These are phyloP conservation scores for Chelonus formosanus DNA, from an alignment of 2,888 invertebrate genomes.

Conservation along the genomic window DNA sequence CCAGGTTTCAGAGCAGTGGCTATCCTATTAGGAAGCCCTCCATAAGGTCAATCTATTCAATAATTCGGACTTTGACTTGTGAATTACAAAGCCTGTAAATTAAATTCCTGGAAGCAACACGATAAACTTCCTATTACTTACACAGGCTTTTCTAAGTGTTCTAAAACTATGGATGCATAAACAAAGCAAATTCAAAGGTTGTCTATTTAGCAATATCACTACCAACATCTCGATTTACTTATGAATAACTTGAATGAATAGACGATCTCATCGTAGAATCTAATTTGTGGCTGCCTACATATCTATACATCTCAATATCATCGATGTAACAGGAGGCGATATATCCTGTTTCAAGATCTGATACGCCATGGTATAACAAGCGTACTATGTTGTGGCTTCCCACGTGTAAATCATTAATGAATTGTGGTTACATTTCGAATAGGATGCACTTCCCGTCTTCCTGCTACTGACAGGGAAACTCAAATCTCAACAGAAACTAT, in stretches of 20 bases:
- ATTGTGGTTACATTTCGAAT: slow-evolving; percentile 29
- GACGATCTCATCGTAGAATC: slow-evolving; percentile 7
- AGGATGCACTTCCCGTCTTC: slow-evolving; percentile 35
- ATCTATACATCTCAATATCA: slow-evolving; percentile 13
- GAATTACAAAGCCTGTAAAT: slow-evolving; percentile 9
- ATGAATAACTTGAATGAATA: not conserved
- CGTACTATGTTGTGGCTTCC: slow-evolving; percentile 32
- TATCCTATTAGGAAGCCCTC: slow-evolving; percentile 15
- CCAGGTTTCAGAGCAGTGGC: not conserved
- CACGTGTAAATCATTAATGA: slow-evolving; percentile 37
- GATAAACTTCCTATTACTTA: slow-evolving; percentile 9
- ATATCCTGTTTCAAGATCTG: slow-evolving; percentile 21
- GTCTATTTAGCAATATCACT: not conserved
- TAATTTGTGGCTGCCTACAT: slow-evolving; percentile 5
- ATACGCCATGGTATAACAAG: slow-evolving; percentile 10
- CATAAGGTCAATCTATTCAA: slow-evolving; percentile 4
- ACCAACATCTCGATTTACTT: slow-evolving; percentile 14
- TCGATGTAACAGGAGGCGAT: slow-evolving; percentile 19
- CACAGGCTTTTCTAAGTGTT: slow-evolving; percentile 5
- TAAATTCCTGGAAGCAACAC: slow-evolving; percentile 15
- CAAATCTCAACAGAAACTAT: not conserved
- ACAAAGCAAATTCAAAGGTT: too few relatives aligned
- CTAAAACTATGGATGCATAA: not conserved
- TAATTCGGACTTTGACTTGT: slow-evolving; percentile 1
- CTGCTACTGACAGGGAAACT: slow-evolving; percentile 2